Evolutionary conservation across 2,113 vertebrate genomes (phyloP), one percentile per base, ranked within the genome.

Genomic region (Paedocypris sp.): DNA sequence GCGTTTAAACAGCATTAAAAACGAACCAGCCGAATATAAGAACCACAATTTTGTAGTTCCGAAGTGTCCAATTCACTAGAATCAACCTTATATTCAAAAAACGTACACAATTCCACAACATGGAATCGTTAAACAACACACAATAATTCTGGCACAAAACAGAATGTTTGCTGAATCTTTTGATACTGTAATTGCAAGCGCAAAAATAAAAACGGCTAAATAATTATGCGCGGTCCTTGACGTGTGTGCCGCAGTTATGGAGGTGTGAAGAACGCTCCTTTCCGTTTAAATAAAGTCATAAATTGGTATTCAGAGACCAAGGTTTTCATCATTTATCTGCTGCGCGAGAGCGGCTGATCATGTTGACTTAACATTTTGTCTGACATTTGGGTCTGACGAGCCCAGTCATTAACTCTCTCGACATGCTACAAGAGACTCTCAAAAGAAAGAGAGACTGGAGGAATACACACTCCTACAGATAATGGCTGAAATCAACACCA

Each of bases 291-390:
- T 57, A 62, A 62, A 45, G 60, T 51, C 32, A 63, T 36, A 42
- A 57, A 61, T 67, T 51, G 46, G 56, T 36, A 65, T 50, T 47
- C 60, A 20, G 41, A 47, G 45, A 36, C n/a, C 15, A 41, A 13
- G 13, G 62, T 28, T 47, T 69, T 66, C 48, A 67, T 60, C 43
- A 63, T 66, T 62, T 62, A 53, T 59, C 41, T 8, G 54, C 49
- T 16, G 35, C 43, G 51, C 39, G 53, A 38, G 6, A 50, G 63
- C 36, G 35, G 59, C 67, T 66, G 52, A 63, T 66, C 57, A 51
- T 72, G 71, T 73, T 69, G 58, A 73, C 66, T 69, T 73, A 73
- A 66, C 71, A 69, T 69, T 69, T 73, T 58, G 63, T 65, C 39
- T 73, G 71, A 69, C 71, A 73, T 73, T 73, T 73, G 45, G 54